Conservation (phyloP, 1,140 invertebrate genomes). For the Drosophila suzukii region DNA sequence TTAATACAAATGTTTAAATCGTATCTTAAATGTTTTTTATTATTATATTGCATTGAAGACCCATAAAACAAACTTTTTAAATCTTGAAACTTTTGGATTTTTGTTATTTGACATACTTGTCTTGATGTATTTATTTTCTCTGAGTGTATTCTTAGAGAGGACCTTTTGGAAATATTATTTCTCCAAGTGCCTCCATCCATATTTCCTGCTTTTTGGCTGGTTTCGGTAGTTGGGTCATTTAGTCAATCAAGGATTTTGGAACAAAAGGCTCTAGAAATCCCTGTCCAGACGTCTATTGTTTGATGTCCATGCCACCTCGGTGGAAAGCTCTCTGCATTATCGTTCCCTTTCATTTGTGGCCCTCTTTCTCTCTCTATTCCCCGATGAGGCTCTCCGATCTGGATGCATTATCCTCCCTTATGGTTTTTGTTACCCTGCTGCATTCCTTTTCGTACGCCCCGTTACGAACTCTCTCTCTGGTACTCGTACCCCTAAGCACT, state of each 20-base stretch:
- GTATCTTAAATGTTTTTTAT: too few species aligned
- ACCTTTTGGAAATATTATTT: too few species aligned
- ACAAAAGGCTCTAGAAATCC: conserved; percentile 32
- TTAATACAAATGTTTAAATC: too few species aligned
- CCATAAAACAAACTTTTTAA: too few species aligned
- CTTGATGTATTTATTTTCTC: too few species aligned
- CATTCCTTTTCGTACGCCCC: conserved; percentile 23
- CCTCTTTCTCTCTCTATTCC: neutral
- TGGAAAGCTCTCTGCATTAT: conserved; percentile 25
- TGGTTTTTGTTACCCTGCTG: conserved; percentile 22
- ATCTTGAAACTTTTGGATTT: too few species aligned
- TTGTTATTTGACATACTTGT: too few species aligned
- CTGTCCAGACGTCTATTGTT: conserved; percentile 51
- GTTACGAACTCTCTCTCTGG: conserved; percentile 27
- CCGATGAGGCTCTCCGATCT: neutral
- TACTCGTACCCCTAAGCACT: conserved; percentile 17
- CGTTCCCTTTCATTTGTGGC: neutral
- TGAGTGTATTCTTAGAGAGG: too few species aligned
- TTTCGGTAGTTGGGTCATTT: conserved; percentile 40
- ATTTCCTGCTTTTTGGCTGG: conserved; percentile 22
- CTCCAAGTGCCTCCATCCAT: neutral
- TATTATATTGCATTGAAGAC: too few species aligned
- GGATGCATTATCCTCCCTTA: conserved; percentile 43
- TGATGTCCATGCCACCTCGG: conserved; percentile 15
- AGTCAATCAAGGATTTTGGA: conserved; percentile 52